Base-by-base conservation (phyloP, 2,797 vertebrate genomes). In the Sebastiscus albofasciatus region DNA sequence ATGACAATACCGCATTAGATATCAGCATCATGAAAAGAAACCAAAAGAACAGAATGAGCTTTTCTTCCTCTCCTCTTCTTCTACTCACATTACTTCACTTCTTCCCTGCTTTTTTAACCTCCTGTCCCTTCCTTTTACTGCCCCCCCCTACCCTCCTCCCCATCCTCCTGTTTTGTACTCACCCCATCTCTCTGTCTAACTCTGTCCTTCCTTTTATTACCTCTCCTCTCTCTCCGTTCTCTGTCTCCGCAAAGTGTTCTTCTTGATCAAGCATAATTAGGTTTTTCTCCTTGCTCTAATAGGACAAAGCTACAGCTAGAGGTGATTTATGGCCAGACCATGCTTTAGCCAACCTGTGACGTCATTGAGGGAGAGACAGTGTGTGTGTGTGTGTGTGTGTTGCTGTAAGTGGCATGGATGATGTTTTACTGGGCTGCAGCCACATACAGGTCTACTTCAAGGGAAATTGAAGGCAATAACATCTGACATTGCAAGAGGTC, bases 211-310 rank as follows among this genome's bases (percentile, higher is more conserved):
- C 84, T 91, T 92, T 93, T 94, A 92, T 88, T 90, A 87, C 89
- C 85, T 82, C 85, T 72, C 79, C 85, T 83, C 86, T 86, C 86
- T 88, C 83, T 85, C 85, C 73, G 80, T 76, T 82, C 87, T 81
- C 90, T 86, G 87, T 94, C 92, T 93, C 87, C 16, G 81, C 92
- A 87, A 83, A 93, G 88, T 93, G 90, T 94, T 94, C 90, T 92
- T 93, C 89, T 90, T 93, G 93, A 95, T 95, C 91, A 91, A 94
- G 90, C 87, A 88, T 96, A 96, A 96, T 95, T 94, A 95, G 95
- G 86, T 94, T 95, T 96, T 95, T 95, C 94, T 94, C 93, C 93
- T 95, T 95, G 94, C 91, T 92, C 90, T 94, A 94, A 92, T 90
- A 90, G 94, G 93, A 95, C 92, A 93, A 93, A 95, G 92, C 90